Evolutionary conservation across 1,140 invertebrate genomes (phyloP).

Genomic region (Fopius arisanus): DNA sequence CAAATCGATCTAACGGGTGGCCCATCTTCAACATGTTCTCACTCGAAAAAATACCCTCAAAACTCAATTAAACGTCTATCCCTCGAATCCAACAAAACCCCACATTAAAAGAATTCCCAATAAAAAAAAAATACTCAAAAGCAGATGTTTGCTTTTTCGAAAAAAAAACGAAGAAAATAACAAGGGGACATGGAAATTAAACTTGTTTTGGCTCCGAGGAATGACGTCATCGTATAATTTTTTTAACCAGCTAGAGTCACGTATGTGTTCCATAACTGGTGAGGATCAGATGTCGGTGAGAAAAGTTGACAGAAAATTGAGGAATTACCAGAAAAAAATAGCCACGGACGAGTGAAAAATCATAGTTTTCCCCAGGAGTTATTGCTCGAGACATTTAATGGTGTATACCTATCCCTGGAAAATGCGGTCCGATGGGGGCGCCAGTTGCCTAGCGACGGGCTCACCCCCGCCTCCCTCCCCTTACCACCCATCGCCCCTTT

Average conservation of each 20-base stretch:
- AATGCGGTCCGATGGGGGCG: conserved; percentile 43
- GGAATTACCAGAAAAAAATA: not conserved
- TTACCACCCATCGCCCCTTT: too few species aligned
- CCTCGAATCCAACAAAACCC: not conserved
- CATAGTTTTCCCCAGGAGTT: conserved; percentile 3
- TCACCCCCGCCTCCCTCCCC: conserved; percentile 25
- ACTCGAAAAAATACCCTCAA: not conserved
- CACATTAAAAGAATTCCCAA: too few species aligned
- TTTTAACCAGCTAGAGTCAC: not conserved
- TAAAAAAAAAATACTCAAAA: not conserved
- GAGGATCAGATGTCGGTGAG: not conserved
- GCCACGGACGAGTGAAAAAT: not conserved
- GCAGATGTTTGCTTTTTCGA: not conserved
- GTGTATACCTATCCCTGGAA: conserved; percentile 18
- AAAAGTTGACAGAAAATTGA: not conserved
- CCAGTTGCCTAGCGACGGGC: conserved; percentile 57
- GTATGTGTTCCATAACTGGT: not conserved
- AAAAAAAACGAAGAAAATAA: not conserved
- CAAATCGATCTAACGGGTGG: conserved; percentile 14
- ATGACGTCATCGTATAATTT: not conserved
- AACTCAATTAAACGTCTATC: not conserved
- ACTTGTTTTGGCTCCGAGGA: not conserved
- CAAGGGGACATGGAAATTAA: not conserved
- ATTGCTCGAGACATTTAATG: conserved; percentile 13
- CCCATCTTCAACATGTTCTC: not conserved